phyloP scores from a whole-genome alignment of 2,113 vertebrate genomes.

The Bubo blakistoni region DNA sequence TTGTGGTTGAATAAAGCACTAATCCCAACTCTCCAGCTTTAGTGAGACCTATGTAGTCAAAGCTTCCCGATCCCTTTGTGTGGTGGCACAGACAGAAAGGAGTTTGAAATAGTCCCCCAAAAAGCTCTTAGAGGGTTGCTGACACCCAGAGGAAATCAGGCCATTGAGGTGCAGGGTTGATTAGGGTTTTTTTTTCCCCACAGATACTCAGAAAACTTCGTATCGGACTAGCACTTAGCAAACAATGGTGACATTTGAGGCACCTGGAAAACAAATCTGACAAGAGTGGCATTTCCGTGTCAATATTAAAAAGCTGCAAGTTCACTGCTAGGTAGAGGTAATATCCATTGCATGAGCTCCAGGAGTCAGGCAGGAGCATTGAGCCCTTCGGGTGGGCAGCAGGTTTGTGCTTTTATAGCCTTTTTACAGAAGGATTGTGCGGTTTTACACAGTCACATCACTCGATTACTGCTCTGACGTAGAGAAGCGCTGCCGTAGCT shows the following conservation, averaged over 20 bases:
- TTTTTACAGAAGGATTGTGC: neutral
- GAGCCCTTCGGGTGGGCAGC: neutral
- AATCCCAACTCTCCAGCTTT: neutral
- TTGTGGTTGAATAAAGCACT: neutral
- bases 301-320: neutral
- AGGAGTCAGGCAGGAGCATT: neutral
- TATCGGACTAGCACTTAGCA: neutral
- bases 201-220: neutral
- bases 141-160: neutral
- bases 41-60: neutral
- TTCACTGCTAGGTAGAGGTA: neutral
- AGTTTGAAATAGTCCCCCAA: neutral
- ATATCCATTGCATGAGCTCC: neutral
- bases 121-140: neutral
- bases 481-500: neutral
- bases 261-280: constrained; percentile 3
- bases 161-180: neutral
- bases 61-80: neutral
- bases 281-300: neutral
- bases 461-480: fast-evolving
- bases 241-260: constrained; percentile 34
- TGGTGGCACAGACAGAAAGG: neutral
- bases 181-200: fast-evolving
- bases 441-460: neutral
- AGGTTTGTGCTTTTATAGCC: neutral